A percentile compares a stretch with the other conserved stretches of the same genome.
Evolutionary conservation across 2,113 vertebrate genomes (phyloP).

Genomic region (Maccullochella peelii): DNA sequence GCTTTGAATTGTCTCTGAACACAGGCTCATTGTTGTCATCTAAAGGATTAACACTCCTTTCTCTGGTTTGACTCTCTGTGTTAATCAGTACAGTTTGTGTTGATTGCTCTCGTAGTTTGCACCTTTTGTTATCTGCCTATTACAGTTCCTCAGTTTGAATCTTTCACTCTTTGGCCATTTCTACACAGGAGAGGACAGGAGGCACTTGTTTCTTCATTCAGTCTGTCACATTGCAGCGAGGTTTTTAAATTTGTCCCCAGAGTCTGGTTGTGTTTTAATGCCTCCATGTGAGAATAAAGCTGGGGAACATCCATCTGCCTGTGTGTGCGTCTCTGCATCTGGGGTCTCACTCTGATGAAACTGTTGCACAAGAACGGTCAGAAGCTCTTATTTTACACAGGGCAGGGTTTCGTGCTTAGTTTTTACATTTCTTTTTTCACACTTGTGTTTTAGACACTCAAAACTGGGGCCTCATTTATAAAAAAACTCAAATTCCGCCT

Average conservation of each 20-base stretch:
- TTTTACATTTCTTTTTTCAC: not conserved
- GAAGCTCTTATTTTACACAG: not conserved
- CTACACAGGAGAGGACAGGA: not conserved
- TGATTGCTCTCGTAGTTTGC: conserved; percentile 3
- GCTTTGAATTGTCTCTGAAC: not conserved
- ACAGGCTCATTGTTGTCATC: not conserved
- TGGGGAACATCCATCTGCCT: conserved; percentile 28
- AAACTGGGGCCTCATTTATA: not conserved
- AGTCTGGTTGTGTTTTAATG: conserved; percentile 14
- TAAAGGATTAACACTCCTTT: not conserved
- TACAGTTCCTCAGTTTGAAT: not conserved
- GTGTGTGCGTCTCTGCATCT: conserved; percentile 5
- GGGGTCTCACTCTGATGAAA: conserved; percentile 36
- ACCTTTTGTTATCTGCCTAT: not conserved
- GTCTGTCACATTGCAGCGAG: not conserved
- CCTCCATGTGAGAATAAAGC: conserved; percentile 35
- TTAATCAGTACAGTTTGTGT: not conserved
- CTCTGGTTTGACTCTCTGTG: not conserved
- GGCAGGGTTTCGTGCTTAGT: not conserved
- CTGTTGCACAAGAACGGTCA: conserved; percentile 25
- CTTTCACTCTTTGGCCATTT: not conserved
- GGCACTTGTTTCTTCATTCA: not conserved
- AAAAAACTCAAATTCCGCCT: not conserved
- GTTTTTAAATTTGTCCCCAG: conserved; percentile 26
- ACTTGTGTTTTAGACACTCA: not conserved